These are phyloP conservation scores for Netelia melanura DNA, from an alignment of 2,888 invertebrate species.

Conservation along the genomic window DNA sequence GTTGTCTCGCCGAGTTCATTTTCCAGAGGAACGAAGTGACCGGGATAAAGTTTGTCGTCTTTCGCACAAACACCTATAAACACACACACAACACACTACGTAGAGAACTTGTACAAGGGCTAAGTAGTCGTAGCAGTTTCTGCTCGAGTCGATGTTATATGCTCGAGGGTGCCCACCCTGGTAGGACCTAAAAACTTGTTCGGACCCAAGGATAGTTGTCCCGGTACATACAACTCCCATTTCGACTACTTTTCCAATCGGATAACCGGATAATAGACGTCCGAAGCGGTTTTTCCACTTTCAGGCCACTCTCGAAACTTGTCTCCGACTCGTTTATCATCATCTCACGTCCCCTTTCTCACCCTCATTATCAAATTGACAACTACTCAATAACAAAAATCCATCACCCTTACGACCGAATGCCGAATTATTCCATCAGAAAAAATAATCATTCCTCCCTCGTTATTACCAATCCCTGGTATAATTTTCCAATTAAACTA, in stretches of 20 bases:
- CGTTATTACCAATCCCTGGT: too few relatives aligned
- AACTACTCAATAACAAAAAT: too few relatives aligned
- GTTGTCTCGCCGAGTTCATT: slow-evolving; percentile 41
- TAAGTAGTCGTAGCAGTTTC: slow-evolving; percentile 18
- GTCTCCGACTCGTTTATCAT: background rate
- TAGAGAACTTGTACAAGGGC: background rate
- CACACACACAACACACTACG: background rate
- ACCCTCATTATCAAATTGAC: slow-evolving; percentile 12
- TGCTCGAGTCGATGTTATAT: slow-evolving; percentile 5
- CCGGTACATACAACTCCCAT: slow-evolving; percentile 47
- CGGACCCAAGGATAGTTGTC: slow-evolving; percentile 33
- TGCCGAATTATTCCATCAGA: too few relatives aligned
- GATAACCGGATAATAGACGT: slow-evolving; percentile 55
- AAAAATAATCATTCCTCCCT: too few relatives aligned
- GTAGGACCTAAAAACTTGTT: slow-evolving; percentile 39
- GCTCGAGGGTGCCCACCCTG: slow-evolving; percentile 25
- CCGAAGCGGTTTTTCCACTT: slow-evolving; percentile 11
- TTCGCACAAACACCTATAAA: background rate
- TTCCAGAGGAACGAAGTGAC: slow-evolving; percentile 56
- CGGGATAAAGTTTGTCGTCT: slow-evolving; percentile 51
- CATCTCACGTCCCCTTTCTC: background rate
- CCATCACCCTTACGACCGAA: too few relatives aligned
- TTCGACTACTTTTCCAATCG: slow-evolving; percentile 47
- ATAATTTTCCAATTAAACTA: too few relatives aligned
- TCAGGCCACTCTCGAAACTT: slow-evolving; percentile 22